Percentiles rank a stretch among this genome's conserved stretches.
phyloP scores from a whole-genome alignment of 1,140 invertebrate species.

The Drosophila eugracilis region DNA sequence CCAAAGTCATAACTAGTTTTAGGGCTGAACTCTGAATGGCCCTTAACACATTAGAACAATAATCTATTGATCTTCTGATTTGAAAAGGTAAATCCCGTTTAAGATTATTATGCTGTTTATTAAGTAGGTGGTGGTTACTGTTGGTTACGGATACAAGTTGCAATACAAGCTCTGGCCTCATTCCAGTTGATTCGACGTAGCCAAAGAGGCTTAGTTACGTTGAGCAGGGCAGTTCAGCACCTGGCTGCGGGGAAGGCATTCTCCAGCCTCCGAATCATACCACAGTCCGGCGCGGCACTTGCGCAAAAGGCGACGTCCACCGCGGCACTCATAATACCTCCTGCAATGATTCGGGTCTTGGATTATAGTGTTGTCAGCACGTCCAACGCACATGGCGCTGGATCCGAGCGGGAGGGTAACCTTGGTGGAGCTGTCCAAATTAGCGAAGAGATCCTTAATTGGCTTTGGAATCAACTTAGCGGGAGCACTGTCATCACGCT shows the following conservation, averaged over 20 bases:
- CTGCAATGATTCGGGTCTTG: constrained; percentile 51
- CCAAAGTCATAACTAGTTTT: too few relatives aligned
- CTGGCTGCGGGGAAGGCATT: constrained; percentile 37
- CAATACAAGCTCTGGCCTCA: constrained; percentile 3
- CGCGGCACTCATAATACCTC: constrained; percentile 46
- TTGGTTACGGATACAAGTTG: constrained; percentile 31
- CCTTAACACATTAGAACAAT: too few relatives aligned
- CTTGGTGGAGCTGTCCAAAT: not conserved
- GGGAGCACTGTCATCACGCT: not conserved
- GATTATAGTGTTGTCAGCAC: constrained; percentile 43
- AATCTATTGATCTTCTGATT: too few relatives aligned
- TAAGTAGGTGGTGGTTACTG: constrained; percentile 38
- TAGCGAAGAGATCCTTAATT: constrained; percentile 10
- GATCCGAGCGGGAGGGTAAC: not conserved
- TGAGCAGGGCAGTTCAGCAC: constrained; percentile 52
- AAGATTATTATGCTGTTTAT: constrained; percentile 38
- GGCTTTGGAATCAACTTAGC: not conserved
- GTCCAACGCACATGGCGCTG: constrained; percentile 23
- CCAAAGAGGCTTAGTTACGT: constrained; percentile 42
- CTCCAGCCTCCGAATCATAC: constrained; percentile 49
- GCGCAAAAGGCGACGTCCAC: constrained; percentile 26
- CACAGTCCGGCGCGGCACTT: constrained; percentile 48
- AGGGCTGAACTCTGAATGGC: too few relatives aligned
- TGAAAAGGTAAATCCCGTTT: not conserved
- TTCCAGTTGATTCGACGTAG: not conserved